A percentile compares a stretch with the other conserved stretches of the same genome.
phyloP scores from a whole-genome alignment of 53 echinoderm and acorn worm species.

The Astropecten irregularis region DNA sequence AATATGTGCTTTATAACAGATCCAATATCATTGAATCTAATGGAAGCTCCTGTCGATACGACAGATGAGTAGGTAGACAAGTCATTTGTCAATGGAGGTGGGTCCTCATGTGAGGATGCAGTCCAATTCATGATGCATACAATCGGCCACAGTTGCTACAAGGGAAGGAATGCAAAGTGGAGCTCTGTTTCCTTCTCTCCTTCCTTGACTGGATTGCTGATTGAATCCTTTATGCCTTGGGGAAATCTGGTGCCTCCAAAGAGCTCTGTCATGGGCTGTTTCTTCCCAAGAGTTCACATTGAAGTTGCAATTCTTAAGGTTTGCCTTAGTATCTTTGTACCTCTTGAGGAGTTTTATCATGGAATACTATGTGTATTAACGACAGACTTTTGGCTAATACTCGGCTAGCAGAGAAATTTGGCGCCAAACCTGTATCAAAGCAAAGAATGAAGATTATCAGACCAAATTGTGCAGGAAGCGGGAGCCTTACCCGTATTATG shows the following conservation, averaged over 20 bases:
- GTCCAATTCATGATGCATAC: no score
- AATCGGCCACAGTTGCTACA: no score
- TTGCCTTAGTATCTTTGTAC: constrained; percentile 7
- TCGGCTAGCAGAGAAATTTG: no score
- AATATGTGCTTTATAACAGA: background rate
- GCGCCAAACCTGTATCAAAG: no score
- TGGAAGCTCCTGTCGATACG: no score
- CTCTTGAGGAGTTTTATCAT: no score
- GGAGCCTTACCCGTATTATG: no score
- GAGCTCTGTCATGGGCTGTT: constrained; percentile 1
- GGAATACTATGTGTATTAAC: no score
- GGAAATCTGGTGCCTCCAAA: background rate
- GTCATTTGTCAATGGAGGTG: background rate
- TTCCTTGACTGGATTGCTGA: background rate
- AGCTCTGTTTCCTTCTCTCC: constrained; percentile 34
- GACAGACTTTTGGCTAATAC: no score
- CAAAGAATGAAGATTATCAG: no score
- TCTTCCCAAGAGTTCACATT: constrained; percentile 25
- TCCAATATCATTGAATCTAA: background rate
- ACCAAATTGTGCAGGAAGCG: no score
- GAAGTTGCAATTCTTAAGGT: constrained; percentile 23
- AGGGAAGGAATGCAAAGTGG: background rate
- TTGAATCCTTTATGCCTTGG: background rate
- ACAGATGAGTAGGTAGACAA: background rate
- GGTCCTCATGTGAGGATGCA: no score